Percentiles rank a stretch among this genome's conserved stretches.
Evolutionary conservation across 1,140 invertebrate species (phyloP).

Genomic region (Drosophila sulfurigaster): DNA sequence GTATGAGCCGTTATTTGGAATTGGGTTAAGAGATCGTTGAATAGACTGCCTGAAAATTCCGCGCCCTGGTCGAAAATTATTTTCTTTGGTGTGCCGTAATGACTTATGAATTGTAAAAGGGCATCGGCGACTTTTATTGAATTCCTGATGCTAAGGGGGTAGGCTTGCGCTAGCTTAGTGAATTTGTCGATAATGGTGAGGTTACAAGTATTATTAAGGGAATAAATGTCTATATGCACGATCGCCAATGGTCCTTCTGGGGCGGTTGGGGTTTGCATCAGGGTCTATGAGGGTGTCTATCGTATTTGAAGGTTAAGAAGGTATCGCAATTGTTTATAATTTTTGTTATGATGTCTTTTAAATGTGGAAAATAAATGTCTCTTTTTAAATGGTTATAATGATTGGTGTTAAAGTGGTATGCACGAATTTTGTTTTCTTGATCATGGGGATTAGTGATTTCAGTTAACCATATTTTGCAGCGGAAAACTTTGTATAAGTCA

Average conservation of each 20-base stretch:
- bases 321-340: too few relatives aligned
- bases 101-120: background rate
- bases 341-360: too few relatives aligned
- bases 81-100: background rate
- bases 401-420: too few relatives aligned
- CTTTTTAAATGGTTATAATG: background rate
- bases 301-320: too few relatives aligned
- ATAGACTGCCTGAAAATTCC: background rate
- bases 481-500: too few relatives aligned
- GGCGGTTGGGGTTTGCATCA: too few relatives aligned
- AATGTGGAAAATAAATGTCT: too few relatives aligned
- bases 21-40: background rate
- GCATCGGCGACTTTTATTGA: background rate
- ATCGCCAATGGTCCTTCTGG: background rate
- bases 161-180: background rate
- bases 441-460: background rate
- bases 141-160: constrained; percentile 1
- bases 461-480: too few relatives aligned
- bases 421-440: too few relatives aligned
- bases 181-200: constrained; percentile 16
- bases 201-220: constrained; percentile 10
- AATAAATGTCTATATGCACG: background rate
- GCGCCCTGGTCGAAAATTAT: background rate
- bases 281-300: too few relatives aligned
- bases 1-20: background rate